phyloP scores from a whole-genome alignment of 2,797 vertebrate genomes.

The Sylvilagus floridanus region DNA sequence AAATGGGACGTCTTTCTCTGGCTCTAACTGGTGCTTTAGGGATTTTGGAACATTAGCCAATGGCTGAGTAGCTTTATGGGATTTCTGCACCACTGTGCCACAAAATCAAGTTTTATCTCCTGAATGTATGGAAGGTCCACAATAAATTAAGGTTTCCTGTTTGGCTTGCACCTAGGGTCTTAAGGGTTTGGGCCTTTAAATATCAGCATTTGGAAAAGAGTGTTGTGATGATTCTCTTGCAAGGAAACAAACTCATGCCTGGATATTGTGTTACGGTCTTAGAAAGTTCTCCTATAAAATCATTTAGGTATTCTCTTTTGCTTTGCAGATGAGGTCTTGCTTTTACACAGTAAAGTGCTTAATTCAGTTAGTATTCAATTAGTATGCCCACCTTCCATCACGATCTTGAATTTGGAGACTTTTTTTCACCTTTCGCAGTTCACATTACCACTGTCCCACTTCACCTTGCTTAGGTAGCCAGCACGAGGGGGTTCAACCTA shows the following conservation, averaged over 20 bases:
- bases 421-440: background rate
- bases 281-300: background rate
- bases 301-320: background rate
- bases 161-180: background rate
- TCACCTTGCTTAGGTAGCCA: fast-evolving
- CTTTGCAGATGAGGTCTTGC: background rate
- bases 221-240: background rate
- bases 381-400: background rate
- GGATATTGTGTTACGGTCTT: background rate
- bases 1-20: conserved; percentile 62
- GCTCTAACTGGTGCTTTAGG: conserved; percentile 56
- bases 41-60: conserved; percentile 76
- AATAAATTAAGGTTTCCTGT: conserved; percentile 64
- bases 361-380: background rate
- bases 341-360: background rate
- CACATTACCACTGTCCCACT: fast-evolving
- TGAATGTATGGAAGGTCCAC: conserved; percentile 43
- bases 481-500: background rate
- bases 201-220: background rate
- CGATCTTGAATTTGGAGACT: background rate
- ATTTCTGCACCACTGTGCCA: conserved; percentile 61
- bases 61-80: conserved; percentile 82
- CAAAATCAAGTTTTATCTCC: conserved; percentile 68
- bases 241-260: background rate
- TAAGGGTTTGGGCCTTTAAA: conserved; percentile 21